Evolutionary conservation across 2,888 invertebrate genomes (phyloP).

Genomic region (Eristalinus aeneus): DNA sequence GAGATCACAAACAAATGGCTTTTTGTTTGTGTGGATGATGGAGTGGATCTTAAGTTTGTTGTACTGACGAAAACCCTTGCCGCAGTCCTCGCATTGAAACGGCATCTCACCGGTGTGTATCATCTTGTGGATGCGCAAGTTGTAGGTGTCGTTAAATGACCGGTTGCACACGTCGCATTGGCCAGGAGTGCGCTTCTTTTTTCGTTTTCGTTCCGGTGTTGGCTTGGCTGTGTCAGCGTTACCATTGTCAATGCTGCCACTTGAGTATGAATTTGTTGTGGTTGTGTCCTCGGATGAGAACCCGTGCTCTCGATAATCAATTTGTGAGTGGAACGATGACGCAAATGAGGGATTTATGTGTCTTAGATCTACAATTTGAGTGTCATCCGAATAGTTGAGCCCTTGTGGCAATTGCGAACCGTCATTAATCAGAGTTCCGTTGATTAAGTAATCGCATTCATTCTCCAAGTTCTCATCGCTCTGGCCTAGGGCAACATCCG

Average conservation of each 20-base stretch:
- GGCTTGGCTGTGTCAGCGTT: neutral
- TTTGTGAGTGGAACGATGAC: neutral
- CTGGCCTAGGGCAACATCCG: neutral
- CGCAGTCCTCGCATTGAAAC: conserved; percentile 74
- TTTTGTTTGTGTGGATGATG: conserved; percentile 75
- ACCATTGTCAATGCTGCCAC: neutral
- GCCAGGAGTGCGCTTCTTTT: conserved; percentile 71
- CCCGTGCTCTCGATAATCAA: conserved; percentile 1
- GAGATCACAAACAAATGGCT: conserved; percentile 75
- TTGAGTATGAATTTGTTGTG: neutral
- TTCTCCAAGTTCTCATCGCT: neutral
- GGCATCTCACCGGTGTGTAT: conserved; percentile 77
- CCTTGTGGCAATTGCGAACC: neutral
- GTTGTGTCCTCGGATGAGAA: conserved; percentile 11
- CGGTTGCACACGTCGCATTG: conserved; percentile 73
- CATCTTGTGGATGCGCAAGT: conserved; percentile 77
- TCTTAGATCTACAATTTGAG: neutral
- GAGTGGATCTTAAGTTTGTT: conserved; percentile 76
- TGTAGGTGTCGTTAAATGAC: conserved; percentile 75
- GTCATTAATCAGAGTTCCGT: neutral
- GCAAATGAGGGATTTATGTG: neutral
- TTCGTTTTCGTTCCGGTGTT: conserved; percentile 37
- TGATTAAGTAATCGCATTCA: conserved; percentile 12
- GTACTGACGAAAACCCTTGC: conserved; percentile 76
- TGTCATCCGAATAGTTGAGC: neutral